These are phyloP conservation scores for Argyra leucocephala DNA, from an alignment of 2,888 invertebrate species.

Conservation along the genomic window DNA sequence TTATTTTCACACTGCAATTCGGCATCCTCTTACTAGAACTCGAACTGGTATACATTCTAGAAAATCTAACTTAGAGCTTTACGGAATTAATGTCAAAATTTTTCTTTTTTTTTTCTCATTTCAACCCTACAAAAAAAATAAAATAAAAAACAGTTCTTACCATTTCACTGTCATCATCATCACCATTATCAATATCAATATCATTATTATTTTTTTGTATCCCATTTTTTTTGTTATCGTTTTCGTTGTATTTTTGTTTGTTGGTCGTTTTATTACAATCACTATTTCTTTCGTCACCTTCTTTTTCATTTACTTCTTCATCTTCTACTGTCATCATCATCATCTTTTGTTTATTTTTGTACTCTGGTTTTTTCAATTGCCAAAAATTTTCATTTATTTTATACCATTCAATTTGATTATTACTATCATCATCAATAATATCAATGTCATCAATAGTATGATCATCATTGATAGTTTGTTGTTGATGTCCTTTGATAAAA, in stretches of 20 bases:
- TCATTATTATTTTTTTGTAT: background rate
- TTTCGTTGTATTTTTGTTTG: background rate
- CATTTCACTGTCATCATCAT: background rate
- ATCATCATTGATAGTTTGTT: conserved; percentile 9
- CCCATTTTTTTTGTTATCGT: background rate
- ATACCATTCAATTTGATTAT: conserved; percentile 12
- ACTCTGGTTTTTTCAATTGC: conserved; percentile 16
- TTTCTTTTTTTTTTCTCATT: no score
- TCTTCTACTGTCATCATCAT: conserved; percentile 14
- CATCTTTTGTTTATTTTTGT: conserved; percentile 18
- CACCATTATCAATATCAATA: background rate
- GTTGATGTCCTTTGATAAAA: no score
- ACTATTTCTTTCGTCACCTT: conserved; percentile 9
- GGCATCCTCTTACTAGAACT: no score
- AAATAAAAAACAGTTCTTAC: background rate
- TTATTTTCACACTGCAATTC: no score
- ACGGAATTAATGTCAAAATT: no score
- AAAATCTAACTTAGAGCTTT: no score
- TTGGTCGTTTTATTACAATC: conserved; percentile 20
- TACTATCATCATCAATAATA: conserved; percentile 17
- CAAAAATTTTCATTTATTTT: conserved; percentile 15
- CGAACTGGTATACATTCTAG: no score
- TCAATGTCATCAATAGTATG: conserved; percentile 21
- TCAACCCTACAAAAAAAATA: no score
- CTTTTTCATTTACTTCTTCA: background rate